Evolutionary conservation across 2,888 invertebrate species (phyloP).

Genomic region (Metopia argyrocephala): DNA sequence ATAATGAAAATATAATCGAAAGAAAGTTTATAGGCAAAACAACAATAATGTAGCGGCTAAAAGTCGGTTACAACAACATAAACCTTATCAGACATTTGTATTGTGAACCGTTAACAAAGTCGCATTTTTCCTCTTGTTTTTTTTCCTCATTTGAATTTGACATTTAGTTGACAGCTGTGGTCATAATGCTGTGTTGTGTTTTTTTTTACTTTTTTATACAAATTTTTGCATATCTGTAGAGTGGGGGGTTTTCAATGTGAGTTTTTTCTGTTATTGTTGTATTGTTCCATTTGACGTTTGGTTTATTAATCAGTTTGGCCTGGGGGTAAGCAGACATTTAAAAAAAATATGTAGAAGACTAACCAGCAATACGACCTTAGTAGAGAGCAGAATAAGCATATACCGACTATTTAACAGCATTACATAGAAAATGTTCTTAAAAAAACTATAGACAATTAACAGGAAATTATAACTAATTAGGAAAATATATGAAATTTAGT

Average conservation of each 20-base stretch:
- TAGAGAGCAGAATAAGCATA: neutral
- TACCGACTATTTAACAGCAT: neutral
- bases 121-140: constrained; percentile 25
- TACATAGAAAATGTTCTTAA: neutral
- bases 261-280: constrained; percentile 48
- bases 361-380: constrained; percentile 58
- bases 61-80: constrained; percentile 22
- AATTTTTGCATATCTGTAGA: constrained; percentile 31
- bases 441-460: neutral
- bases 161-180: constrained; percentile 76
- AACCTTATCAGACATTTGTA: constrained; percentile 60
- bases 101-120: constrained; percentile 66
- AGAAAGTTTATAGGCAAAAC: constrained; percentile 68
- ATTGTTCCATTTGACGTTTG: constrained; percentile 77
- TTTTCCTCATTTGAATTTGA: constrained; percentile 72
- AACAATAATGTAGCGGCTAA: constrained; percentile 34
- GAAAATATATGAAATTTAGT: too few relatives aligned
- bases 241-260: constrained; percentile 50
- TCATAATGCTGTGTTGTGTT: constrained; percentile 60
- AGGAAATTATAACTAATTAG: too few relatives aligned
- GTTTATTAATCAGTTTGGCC: constrained; percentile 79
- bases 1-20: constrained; percentile 66
- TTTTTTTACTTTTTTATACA: constrained; percentile 41
- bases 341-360: constrained; percentile 32
- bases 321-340: constrained; percentile 65